Evolutionary conservation across 2,113 vertebrate species (phyloP).

Genomic region (Brienomyrus longianalis): DNA sequence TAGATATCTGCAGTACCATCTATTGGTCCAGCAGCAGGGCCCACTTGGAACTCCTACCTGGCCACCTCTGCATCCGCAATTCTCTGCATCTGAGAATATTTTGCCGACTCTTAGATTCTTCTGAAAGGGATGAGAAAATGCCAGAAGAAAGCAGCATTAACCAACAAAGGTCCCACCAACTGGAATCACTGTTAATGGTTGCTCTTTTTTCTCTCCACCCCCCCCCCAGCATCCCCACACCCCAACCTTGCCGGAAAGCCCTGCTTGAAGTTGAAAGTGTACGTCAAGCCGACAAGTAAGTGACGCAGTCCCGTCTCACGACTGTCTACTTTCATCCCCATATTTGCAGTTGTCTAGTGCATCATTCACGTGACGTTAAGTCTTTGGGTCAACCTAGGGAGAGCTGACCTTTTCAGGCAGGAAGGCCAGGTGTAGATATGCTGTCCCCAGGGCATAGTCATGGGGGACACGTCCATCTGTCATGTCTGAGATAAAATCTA

Average conservation of each 20-base stretch:
- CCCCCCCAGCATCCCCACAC: constrained; percentile 75
- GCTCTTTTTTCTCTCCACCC: constrained; percentile 20
- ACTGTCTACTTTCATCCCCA: background rate
- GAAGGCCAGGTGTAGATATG: constrained; percentile 20
- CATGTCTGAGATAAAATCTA: constrained; percentile 35
- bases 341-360: background rate
- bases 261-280: constrained; percentile 87
- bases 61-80: too few species aligned
- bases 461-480: constrained; percentile 37
- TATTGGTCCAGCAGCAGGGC: background rate
- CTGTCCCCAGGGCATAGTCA: constrained; percentile 24
- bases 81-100: background rate
- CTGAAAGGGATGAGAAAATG: background rate
- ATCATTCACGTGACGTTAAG: background rate
- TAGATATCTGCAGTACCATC: background rate
- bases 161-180: background rate
- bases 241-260: constrained; percentile 73
- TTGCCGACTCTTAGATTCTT: background rate
- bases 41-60: background rate
- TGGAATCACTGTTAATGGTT: background rate
- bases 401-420: background rate
- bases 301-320: background rate
- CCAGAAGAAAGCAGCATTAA: background rate
- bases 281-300: constrained; percentile 80
- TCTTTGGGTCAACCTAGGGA: background rate